Evolutionary conservation across 2,113 vertebrate genomes (phyloP).

Genomic region (Corvus cornix): DNA sequence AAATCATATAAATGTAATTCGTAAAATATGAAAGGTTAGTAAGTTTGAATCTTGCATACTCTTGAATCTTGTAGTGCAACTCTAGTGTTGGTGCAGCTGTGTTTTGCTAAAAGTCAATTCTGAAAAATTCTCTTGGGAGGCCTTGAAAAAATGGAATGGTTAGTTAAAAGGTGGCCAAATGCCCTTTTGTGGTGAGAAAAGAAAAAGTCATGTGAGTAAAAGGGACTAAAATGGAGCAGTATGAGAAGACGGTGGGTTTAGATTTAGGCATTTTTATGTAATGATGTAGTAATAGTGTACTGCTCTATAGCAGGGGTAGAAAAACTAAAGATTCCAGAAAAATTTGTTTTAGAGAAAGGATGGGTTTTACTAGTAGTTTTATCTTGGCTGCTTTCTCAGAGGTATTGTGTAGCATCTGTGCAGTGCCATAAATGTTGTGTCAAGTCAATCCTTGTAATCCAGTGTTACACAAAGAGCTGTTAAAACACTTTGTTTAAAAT

Average conservation of each 20-base stretch:
- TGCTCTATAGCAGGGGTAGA: neutral
- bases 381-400: rapidly evolving
- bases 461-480: neutral
- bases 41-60: neutral
- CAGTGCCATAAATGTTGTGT: neutral
- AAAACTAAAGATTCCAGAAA: neutral
- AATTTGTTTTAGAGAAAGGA: neutral
- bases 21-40: neutral
- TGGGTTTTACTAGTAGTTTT: neutral
- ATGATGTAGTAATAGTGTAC: neutral
- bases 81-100: neutral
- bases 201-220: neutral
- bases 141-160: neutral
- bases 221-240: neutral
- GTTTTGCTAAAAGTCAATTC: neutral
- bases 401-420: neutral
- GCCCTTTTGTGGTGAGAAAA: neutral
- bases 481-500: neutral
- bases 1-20: neutral
- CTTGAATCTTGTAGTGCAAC: neutral
- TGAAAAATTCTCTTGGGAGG: neutral
- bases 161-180: neutral
- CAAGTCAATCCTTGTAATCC: neutral
- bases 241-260: neutral
- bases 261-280: neutral